Percentiles rank a stretch among this genome's conserved stretches.
phyloP scores from a whole-genome alignment of 2,113 vertebrate genomes.

The Pelecanus crispus region DNA sequence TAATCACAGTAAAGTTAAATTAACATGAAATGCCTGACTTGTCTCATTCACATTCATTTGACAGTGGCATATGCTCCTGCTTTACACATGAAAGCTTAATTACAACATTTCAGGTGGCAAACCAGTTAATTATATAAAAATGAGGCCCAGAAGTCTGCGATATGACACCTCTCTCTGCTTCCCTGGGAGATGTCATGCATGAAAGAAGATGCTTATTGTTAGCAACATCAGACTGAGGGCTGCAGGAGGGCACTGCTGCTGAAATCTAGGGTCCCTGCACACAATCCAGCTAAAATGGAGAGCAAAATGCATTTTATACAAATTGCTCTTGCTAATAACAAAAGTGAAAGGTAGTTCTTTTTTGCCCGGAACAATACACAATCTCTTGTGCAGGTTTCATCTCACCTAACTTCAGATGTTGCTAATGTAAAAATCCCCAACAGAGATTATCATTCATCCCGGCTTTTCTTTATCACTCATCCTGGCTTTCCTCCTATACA shows the following conservation, averaged over 20 bases:
- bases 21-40: constrained; percentile 30
- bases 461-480: not conserved
- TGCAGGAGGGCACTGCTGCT: not conserved
- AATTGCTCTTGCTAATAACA: not conserved
- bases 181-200: not conserved
- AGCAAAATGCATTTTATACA: not conserved
- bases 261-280: not conserved
- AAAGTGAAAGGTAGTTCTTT: not conserved
- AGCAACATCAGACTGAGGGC: not conserved
- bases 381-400: not conserved
- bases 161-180: constrained; percentile 6
- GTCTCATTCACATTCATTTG: constrained; percentile 33
- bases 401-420: not conserved
- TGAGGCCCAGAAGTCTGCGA: constrained; percentile 22
- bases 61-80: constrained; percentile 48
- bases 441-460: not conserved
- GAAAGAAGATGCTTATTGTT: constrained; percentile 22
- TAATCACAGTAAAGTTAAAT: not conserved
- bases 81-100: constrained; percentile 59
- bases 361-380: not conserved
- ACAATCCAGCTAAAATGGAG: not conserved
- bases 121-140: constrained; percentile 49
- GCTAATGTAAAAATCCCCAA: constrained; percentile 12
- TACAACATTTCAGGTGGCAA: constrained; percentile 53
- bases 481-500: not conserved